A percentile compares a stretch with the other conserved stretches of the same genome.
Conservation (phyloP, 37 sponge, comb jelly and placozoan genomes). For the Beroe ovata region DNA sequence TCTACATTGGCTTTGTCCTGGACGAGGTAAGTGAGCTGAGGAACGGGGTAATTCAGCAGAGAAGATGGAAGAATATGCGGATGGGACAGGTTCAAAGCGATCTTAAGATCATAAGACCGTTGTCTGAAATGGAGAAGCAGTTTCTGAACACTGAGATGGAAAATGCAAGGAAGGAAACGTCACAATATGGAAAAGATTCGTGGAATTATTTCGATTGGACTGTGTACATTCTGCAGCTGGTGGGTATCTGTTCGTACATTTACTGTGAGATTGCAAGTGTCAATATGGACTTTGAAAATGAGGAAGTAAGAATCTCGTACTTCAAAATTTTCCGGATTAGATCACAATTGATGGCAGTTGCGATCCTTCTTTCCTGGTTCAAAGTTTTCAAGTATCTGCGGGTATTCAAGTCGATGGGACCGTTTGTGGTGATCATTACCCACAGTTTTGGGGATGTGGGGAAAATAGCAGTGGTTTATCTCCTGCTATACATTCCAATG, state of each 20-base stretch:
- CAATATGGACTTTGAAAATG: not conserved
- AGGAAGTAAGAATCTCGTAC: not conserved
- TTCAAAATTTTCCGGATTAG: not conserved
- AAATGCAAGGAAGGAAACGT: slow-evolving; percentile 9
- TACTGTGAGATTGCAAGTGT: slow-evolving; percentile 28
- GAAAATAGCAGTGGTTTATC: slow-evolving; percentile 23
- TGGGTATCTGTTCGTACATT: not conserved
- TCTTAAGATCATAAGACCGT: slow-evolving; percentile 26
- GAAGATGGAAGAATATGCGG: slow-evolving; percentile 31
- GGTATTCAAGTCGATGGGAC: slow-evolving; percentile 58
- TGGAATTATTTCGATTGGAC: slow-evolving; percentile 55
- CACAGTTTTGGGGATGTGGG: slow-evolving; percentile 56
- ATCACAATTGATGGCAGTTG: slow-evolving; percentile 48
- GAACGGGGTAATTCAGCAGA: slow-evolving; percentile 3
- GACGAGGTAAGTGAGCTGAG: slow-evolving; percentile 42
- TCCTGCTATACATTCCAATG: slow-evolving; percentile 54
- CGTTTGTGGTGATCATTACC: slow-evolving; percentile 51
- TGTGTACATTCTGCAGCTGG: slow-evolving; percentile 18
- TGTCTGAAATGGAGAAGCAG: slow-evolving; percentile 17
- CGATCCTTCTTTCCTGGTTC: slow-evolving; percentile 64
- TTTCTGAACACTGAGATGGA: slow-evolving; percentile 31
- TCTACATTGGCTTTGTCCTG: slow-evolving; percentile 61
- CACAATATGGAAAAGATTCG: slow-evolving; percentile 18
- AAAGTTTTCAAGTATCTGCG: slow-evolving; percentile 61
- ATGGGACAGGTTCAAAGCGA: slow-evolving; percentile 33